Evolutionary conservation across 2,888 invertebrate species (phyloP).

Genomic region (Dugesia japonica): DNA sequence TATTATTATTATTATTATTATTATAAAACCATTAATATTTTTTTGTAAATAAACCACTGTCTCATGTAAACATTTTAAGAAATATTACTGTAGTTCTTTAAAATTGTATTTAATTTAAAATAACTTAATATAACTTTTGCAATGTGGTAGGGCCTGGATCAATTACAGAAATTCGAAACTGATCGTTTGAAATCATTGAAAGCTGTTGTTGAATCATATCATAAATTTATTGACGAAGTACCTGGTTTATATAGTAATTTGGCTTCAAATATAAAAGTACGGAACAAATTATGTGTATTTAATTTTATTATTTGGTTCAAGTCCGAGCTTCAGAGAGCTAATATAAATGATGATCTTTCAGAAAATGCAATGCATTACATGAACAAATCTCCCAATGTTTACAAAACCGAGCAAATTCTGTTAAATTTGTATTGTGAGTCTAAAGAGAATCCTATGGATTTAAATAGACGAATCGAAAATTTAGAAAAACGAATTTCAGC

Average conservation of each 20-base stretch:
- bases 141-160: neutral
- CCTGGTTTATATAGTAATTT: neutral
- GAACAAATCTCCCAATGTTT: neutral
- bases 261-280: neutral
- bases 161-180: conserved; percentile 1
- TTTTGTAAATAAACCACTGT: too few species aligned
- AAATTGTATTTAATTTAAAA: too few species aligned
- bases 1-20: too few species aligned
- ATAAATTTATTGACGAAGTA: neutral
- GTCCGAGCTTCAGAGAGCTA: neutral
- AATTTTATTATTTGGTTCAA: too few species aligned
- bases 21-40: too few species aligned
- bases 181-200: neutral
- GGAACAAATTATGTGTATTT: too few species aligned
- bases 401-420: neutral
- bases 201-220: neutral
- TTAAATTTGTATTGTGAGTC: neutral
- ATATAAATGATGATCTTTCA: neutral
- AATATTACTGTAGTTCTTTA: too few species aligned
- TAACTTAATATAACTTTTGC: too few species aligned
- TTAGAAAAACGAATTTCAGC: neutral
- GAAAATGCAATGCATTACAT: conserved; percentile 3
- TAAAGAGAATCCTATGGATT: conserved; percentile 3
- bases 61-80: too few species aligned
- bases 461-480: neutral